phyloP scores from a whole-genome alignment of 2,113 vertebrate genomes.

The Sciurus niger region DNA sequence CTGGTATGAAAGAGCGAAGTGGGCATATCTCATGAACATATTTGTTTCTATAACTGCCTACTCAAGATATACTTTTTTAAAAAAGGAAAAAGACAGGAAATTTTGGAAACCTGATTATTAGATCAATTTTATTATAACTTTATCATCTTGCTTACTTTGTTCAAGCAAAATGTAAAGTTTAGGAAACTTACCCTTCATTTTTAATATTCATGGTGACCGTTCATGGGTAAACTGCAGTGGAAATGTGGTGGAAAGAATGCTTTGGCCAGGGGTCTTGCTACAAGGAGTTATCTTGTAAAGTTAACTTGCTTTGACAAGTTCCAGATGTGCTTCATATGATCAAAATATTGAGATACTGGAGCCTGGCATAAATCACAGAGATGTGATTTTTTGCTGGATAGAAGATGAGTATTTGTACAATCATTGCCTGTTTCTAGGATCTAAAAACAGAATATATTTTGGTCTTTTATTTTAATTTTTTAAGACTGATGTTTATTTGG shows the following conservation, averaged over 20 bases:
- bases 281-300: constrained; percentile 70
- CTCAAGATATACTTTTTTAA: constrained; percentile 11
- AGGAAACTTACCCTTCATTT: constrained; percentile 76
- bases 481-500: constrained; percentile 17
- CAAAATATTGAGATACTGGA: neutral
- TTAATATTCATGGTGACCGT: constrained; percentile 76
- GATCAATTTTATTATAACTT: constrained; percentile 59
- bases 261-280: constrained; percentile 53
- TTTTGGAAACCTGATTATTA: constrained; percentile 40
- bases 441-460: constrained; percentile 45
- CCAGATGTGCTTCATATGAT: constrained; percentile 25
- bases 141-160: constrained; percentile 30
- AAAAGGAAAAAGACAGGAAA: neutral
- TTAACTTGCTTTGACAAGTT: constrained; percentile 67
- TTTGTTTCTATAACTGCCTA: neutral
- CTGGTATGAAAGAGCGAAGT: neutral
- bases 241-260: constrained; percentile 70
- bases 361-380: neutral
- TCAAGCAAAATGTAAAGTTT: constrained; percentile 77
- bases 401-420: constrained; percentile 40
- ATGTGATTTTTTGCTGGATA: neutral
- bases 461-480: constrained; percentile 1
- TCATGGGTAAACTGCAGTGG: constrained; percentile 67
- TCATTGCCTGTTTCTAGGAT: neutral
- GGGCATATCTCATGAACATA: neutral